Evolutionary conservation across 2,888 invertebrate genomes (phyloP).

Genomic region (Graphium colonna): DNA sequence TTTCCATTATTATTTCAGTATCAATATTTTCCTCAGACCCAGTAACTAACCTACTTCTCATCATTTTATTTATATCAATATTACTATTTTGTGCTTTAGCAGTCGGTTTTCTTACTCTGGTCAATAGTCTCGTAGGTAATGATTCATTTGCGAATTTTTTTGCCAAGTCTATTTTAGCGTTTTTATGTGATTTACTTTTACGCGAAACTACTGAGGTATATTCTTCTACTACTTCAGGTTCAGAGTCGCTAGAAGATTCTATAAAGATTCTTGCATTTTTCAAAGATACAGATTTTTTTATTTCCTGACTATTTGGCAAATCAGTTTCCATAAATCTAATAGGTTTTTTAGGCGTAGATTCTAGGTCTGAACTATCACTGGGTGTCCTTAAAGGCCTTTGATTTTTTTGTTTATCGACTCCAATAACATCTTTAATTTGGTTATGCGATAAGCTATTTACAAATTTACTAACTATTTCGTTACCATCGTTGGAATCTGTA

Average conservation of each 20-base stretch:
- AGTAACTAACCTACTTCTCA: constrained; percentile 44
- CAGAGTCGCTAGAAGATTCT: constrained; percentile 59
- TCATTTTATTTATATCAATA: constrained; percentile 36
- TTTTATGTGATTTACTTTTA: constrained; percentile 28
- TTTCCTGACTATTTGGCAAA: constrained; percentile 66
- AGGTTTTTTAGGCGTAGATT: constrained; percentile 54
- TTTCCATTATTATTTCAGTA: constrained; percentile 54
- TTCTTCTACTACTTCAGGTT: constrained; percentile 49
- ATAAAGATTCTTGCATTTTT: constrained; percentile 32
- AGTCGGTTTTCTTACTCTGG: constrained; percentile 59
- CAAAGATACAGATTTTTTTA: constrained; percentile 46
- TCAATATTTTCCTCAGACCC: constrained; percentile 54
- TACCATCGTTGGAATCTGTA: constrained; percentile 29
- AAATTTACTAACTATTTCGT: constrained; percentile 36
- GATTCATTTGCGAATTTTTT: constrained; percentile 48
- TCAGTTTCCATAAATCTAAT: constrained; percentile 50
- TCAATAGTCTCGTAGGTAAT: constrained; percentile 56
- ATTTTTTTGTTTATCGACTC: constrained; percentile 28
- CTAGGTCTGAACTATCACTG: constrained; percentile 55
- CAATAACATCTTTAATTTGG: constrained; percentile 42
- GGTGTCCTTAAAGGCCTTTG: constrained; percentile 11
- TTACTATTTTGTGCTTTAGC: constrained; percentile 40
- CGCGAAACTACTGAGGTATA: constrained; percentile 44
- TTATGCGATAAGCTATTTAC: constrained; percentile 39
- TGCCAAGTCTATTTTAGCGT: constrained; percentile 49